phyloP scores from a whole-genome alignment of 2,888 invertebrate genomes.

The Cataglyphis albicans region DNA sequence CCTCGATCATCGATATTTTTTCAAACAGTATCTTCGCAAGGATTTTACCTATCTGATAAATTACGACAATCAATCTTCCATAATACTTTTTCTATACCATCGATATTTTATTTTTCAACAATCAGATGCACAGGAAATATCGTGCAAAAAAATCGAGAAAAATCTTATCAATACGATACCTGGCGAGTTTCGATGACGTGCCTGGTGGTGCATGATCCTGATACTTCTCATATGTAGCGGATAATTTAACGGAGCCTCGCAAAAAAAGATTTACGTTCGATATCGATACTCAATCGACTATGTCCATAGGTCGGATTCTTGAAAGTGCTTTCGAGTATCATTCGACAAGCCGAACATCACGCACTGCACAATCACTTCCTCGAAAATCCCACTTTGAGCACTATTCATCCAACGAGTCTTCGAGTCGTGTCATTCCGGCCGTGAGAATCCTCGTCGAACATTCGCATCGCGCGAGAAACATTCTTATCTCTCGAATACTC shows the following conservation, averaged over 20 bases:
- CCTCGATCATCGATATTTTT: neutral
- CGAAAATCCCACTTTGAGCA: slow-evolving; percentile 59
- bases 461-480: neutral
- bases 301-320: slow-evolving; percentile 8
- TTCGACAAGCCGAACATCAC: slow-evolving; percentile 14
- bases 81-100: neutral
- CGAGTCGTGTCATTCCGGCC: slow-evolving; percentile 50
- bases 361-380: slow-evolving; percentile 70
- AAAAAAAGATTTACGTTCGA: slow-evolving; percentile 15
- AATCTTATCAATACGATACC: neutral
- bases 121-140: neutral
- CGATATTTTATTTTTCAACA: neutral
- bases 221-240: neutral
- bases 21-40: neutral
- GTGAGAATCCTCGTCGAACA: slow-evolving; percentile 26
- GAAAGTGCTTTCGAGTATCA: slow-evolving; percentile 24
- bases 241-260: slow-evolving; percentile 9
- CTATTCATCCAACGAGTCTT: slow-evolving; percentile 57
- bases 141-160: neutral
- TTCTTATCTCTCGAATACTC: neutral
- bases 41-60: neutral
- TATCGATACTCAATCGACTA: slow-evolving; percentile 6
- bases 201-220: neutral
- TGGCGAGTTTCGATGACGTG: neutral
- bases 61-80: neutral